Evolutionary conservation across 2,888 invertebrate species (phyloP), one percentile per base, ranked within the genome.

Genomic region (Drosophila rubida): DNA sequence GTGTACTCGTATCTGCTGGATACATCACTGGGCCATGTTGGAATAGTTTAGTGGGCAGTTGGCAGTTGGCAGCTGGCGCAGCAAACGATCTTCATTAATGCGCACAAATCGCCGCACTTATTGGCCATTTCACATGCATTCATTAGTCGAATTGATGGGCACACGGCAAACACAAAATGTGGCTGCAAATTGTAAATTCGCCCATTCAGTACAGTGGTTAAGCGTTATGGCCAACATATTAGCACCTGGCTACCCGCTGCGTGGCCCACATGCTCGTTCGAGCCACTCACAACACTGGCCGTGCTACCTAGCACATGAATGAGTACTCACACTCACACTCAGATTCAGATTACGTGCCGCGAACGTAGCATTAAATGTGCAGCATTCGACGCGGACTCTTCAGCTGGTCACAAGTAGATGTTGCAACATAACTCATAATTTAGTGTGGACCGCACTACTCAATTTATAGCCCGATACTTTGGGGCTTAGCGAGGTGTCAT

Each of bases 161-260:
- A 8, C 9, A 48, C 48, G 27, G 14, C 19, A 42, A 67, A 67
- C 14, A 50, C 49, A 54, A 75, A 71, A 69, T 66, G 75, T 72
- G 68, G 72, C 69, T 74, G 75, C 78, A 69, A 67, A 82, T 70
- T 78, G 83, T 75, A 80, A 67, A 76, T 83, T 78, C 83, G 81
- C 69, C 84, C 58, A 69, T 82, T 82, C 72, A 72, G 73, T 80
- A 83, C 75, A 83, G 80, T 80, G 73, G 78, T 81, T 83, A 81
- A 82, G 64, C 53, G 72, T 83, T 80, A 75, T 62, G 71, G 62
- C 63, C 78, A 68, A 72, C 57, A 61, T 62, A 67, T 50, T 59
- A 59, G 50, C 50, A 69, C 60, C 53, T 25, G 74, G 46, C 73
- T 39, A 30, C 84, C 81, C 81, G 84, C 84, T 84, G 84, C 51